Evolutionary conservation across 2,113 vertebrate genomes (phyloP).

Genomic region (Opisthocomus hoazin): DNA sequence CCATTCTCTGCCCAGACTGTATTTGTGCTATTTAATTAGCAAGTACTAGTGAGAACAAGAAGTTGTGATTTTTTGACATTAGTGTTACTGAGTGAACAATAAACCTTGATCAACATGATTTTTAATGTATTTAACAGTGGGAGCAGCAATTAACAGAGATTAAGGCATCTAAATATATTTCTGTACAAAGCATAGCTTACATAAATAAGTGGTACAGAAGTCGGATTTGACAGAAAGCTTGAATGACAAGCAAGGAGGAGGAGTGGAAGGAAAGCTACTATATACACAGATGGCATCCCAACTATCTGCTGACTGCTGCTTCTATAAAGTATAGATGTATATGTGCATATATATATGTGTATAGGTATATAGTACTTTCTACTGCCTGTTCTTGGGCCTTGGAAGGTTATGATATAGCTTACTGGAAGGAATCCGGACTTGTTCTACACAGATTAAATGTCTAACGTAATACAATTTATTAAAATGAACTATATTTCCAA

Average conservation of each 20-base stretch:
- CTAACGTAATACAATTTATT: neutral
- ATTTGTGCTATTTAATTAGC: too few species aligned
- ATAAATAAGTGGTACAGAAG: neutral
- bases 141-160: neutral
- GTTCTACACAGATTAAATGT: neutral
- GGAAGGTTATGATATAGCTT: neutral
- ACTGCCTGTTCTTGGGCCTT: neutral
- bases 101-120: neutral
- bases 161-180: neutral
- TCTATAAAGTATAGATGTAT: neutral
- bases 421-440: neutral
- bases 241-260: neutral
- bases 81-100: neutral
- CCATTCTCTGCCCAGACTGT: too few species aligned
- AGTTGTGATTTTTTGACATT: neutral
- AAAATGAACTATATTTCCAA: neutral
- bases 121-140: neutral
- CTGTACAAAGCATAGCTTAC: neutral
- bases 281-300: neutral
- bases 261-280: neutral
- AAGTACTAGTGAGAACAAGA: neutral
- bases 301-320: neutral
- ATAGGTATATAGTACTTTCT: neutral
- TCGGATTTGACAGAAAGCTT: neutral
- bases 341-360: accelerated